phyloP scores from a whole-genome alignment of 1,140 invertebrate genomes.

The Dufourea novaeangliae region DNA sequence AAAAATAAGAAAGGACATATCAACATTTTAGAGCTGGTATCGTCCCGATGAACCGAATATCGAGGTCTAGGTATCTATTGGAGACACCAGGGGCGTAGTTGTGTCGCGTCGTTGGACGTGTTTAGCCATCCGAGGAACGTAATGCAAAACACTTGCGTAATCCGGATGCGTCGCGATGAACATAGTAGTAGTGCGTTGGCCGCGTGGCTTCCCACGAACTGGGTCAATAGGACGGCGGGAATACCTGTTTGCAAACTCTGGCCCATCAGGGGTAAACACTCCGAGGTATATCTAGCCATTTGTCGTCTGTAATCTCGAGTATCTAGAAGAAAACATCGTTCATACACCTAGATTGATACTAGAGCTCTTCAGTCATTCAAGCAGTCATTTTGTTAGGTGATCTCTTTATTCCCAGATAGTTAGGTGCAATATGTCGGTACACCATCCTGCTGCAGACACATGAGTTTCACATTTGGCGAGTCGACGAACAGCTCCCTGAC shows the following conservation, averaged over 20 bases:
- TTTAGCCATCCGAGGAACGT: background rate
- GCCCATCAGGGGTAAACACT: background rate
- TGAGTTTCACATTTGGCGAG: constrained; percentile 11
- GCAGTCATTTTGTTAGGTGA: too few relatives aligned
- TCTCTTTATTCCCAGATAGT: too few relatives aligned
- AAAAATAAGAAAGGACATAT: too few relatives aligned
- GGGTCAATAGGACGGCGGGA: background rate
- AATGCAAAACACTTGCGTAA: constrained; percentile 3
- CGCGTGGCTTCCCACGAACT: background rate
- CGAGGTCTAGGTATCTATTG: too few relatives aligned
- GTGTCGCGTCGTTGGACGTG: background rate
- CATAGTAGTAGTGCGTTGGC: constrained; percentile 29
- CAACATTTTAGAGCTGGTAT: too few relatives aligned
- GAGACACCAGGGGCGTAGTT: too few relatives aligned
- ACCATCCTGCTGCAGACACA: constrained; percentile 24
- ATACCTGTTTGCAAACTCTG: constrained; percentile 10
- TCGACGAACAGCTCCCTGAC: constrained; percentile 56
- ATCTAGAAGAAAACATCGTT: too few relatives aligned
- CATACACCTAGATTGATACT: too few relatives aligned
- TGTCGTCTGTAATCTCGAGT: too few relatives aligned
- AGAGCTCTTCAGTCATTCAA: too few relatives aligned
- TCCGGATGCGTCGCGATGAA: constrained; percentile 14
- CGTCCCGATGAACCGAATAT: too few relatives aligned
- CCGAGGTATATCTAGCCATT: too few relatives aligned
- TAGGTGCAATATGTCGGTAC: constrained; percentile 38